Evolutionary conservation across 1,140 invertebrate genomes (phyloP).

Genomic region (Sitodiplosis mosellana): DNA sequence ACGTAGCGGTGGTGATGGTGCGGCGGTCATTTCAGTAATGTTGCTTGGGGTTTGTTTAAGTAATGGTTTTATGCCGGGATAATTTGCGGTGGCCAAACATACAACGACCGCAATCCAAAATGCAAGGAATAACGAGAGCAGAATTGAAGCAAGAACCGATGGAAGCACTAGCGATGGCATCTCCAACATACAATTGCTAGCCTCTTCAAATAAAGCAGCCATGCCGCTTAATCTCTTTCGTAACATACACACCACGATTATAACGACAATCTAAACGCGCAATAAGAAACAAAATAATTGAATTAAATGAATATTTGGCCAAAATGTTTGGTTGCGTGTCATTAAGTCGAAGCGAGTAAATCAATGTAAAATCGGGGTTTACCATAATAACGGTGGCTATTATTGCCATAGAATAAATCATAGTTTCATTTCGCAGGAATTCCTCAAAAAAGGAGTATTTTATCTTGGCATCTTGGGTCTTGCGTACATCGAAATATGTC

Average conservation of each 20-base stretch:
- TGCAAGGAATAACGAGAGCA: conserved; percentile 56
- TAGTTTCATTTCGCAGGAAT: conserved; percentile 66
- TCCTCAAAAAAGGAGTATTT: conserved; percentile 41
- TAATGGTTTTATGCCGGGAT: conserved; percentile 25
- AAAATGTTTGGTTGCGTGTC: too few species aligned
- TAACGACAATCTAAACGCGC: conserved; percentile 59
- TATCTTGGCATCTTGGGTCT: conserved; percentile 20
- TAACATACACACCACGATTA: conserved; percentile 61
- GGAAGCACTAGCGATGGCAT: conserved; percentile 75
- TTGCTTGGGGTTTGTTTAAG: conserved; percentile 3
- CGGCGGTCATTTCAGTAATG: not conserved
- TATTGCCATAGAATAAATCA: conserved; percentile 64
- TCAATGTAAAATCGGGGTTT: too few species aligned
- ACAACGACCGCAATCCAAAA: conserved; percentile 73
- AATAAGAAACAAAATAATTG: too few species aligned
- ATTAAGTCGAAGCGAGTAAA: too few species aligned
- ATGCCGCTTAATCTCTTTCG: conserved; percentile 62
- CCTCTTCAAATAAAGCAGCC: conserved; percentile 68
- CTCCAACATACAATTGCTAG: conserved; percentile 62
- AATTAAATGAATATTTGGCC: conserved; percentile 1
- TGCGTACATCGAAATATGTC: conserved; percentile 62
- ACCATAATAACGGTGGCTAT: conserved; percentile 60
- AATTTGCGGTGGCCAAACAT: conserved; percentile 37
- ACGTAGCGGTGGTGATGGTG: not conserved
- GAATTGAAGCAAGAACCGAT: conserved; percentile 67